A percentile compares a stretch with the other conserved stretches of the same genome.
These are phyloP conservation scores for Athalia circularis DNA, from an alignment of 2,888 invertebrate genomes.

Conservation along the genomic window DNA sequence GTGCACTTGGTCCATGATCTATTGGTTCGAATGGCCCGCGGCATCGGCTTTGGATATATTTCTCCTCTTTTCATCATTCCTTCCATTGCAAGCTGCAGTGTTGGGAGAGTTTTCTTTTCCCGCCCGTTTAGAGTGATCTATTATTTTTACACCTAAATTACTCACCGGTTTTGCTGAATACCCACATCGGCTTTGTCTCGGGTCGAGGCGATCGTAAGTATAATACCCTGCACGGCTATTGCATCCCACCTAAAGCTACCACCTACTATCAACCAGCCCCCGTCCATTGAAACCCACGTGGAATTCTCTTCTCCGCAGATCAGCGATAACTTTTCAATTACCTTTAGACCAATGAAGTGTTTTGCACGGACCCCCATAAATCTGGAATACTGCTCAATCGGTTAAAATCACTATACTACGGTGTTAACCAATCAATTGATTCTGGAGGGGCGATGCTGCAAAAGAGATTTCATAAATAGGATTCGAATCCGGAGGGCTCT, in stretches of 20 bases:
- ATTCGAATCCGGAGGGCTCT: not conserved
- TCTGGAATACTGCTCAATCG: constrained; percentile 9
- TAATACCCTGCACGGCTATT: not conserved
- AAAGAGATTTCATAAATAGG: constrained; percentile 21
- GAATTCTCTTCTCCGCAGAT: not conserved
- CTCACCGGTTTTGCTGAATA: constrained; percentile 23
- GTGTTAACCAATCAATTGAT: constrained; percentile 19
- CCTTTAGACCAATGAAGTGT: constrained; percentile 24
- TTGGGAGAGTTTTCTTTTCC: not conserved
- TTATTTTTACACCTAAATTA: constrained; percentile 25
- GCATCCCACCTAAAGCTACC: not conserved
- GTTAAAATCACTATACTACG: constrained; percentile 10
- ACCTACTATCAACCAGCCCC: not conserved
- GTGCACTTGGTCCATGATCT: constrained; percentile 65
- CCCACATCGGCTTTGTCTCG: constrained; percentile 5
- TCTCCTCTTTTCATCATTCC: not conserved
- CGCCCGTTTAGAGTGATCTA: constrained; percentile 16
- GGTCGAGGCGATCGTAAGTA: constrained; percentile 12
- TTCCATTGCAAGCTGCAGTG: not conserved
- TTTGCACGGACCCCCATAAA: constrained; percentile 16
- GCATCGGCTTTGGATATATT: constrained; percentile 35
- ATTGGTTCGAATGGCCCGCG: constrained; percentile 57
- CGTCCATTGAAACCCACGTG: constrained; percentile 10
- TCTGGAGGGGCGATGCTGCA: constrained; percentile 1
- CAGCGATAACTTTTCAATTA: constrained; percentile 31